A percentile compares a stretch with the other conserved stretches of the same genome.
These are phyloP conservation scores for Drosophila peninsularis DNA, from an alignment of 2,888 invertebrate species.

Conservation along the genomic window DNA sequence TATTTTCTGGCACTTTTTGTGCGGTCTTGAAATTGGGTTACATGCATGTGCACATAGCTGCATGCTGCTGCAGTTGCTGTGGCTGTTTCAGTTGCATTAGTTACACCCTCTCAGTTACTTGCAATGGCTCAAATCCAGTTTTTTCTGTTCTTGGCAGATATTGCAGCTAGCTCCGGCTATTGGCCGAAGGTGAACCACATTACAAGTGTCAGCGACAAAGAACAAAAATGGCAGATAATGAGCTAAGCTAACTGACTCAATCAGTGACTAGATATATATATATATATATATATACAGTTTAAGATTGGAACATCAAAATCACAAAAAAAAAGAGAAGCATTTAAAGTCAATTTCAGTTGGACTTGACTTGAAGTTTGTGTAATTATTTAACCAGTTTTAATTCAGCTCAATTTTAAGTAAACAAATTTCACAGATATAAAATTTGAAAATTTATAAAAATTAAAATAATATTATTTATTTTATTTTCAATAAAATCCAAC, in stretches of 20 bases:
- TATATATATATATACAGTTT: not conserved
- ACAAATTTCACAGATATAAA: too few species aligned
- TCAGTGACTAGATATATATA: constrained; percentile 1
- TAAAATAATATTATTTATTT: too few species aligned
- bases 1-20: constrained; percentile 45
- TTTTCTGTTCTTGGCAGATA: constrained; percentile 30
- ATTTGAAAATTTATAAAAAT: too few species aligned
- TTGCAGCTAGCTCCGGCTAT: constrained; percentile 60
- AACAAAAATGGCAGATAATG: constrained; percentile 36
- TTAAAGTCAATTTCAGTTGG: not conserved
- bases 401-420: too few species aligned
- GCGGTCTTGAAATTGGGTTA: constrained; percentile 63
- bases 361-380: not conserved
- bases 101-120: constrained; percentile 14
- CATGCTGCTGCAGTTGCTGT: not conserved
- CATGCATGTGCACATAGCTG: constrained; percentile 21
- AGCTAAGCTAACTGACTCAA: constrained; percentile 28
- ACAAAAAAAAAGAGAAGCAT: too few species aligned
- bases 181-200: constrained; percentile 70
- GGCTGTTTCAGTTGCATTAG: constrained; percentile 6
- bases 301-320: not conserved
- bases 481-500: not conserved
- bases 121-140: constrained; percentile 22
- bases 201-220: constrained; percentile 27
- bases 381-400: not conserved